These are phyloP conservation scores for Aleiodes leptofemur DNA, from an alignment of 2,888 invertebrate genomes.

Conservation along the genomic window DNA sequence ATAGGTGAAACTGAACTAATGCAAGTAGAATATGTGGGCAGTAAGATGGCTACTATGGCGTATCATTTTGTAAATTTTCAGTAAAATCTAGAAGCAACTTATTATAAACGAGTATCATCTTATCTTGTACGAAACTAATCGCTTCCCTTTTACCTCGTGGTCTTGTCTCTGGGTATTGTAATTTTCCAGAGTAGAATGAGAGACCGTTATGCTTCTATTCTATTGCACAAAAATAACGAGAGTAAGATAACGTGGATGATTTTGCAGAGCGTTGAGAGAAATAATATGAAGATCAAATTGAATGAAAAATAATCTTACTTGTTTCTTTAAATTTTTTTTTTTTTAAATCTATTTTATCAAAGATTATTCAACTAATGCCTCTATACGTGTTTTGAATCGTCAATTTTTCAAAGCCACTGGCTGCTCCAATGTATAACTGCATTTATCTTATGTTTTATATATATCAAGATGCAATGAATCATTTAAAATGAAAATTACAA, in stretches of 20 bases:
- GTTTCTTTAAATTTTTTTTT: conserved; percentile 25
- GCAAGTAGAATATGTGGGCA: conserved; percentile 59
- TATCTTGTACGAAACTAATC: conserved; percentile 66
- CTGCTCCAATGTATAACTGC: conserved; percentile 18
- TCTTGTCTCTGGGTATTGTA: conserved; percentile 10
- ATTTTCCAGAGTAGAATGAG: conserved; percentile 27
- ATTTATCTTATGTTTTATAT: not conserved
- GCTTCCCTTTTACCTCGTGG: conserved; percentile 42
- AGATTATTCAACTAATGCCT: not conserved
- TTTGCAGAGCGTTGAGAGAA: conserved; percentile 47
- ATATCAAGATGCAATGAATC: conserved; percentile 32
- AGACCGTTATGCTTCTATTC: conserved; percentile 47
- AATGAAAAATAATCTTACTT: conserved; percentile 43
- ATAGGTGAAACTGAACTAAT: conserved; percentile 51
- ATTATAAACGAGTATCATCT: conserved; percentile 66
- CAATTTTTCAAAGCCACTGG: conserved; percentile 1
- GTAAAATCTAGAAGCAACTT: conserved; percentile 47
- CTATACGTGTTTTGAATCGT: conserved; percentile 1
- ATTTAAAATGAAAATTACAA: conserved; percentile 44
- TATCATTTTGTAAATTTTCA: conserved; percentile 31
- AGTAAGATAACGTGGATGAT: conserved; percentile 60
- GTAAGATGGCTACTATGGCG: conserved; percentile 51
- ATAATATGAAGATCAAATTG: too few species aligned
- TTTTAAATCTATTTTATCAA: not conserved
- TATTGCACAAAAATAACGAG: conserved; percentile 22